These are phyloP conservation scores for Nothura maculosa DNA, from an alignment of 2,797 vertebrate species.

Conservation along the genomic window DNA sequence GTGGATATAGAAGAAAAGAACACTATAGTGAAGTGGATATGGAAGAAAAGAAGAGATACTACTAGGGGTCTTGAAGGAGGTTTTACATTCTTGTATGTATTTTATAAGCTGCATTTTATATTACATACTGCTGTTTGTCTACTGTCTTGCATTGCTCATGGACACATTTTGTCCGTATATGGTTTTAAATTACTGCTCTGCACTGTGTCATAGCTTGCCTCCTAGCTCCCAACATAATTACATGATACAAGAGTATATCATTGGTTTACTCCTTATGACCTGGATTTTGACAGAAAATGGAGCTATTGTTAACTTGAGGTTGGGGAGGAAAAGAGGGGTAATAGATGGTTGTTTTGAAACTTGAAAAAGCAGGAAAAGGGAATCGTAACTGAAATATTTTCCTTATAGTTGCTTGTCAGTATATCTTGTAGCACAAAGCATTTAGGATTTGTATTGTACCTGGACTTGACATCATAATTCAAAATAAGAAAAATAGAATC, in stretches of 20 bases:
- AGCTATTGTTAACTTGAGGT: not conserved
- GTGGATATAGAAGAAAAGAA: not conserved
- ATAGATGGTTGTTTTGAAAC: not conserved
- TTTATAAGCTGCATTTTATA: not conserved
- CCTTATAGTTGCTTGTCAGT: not conserved
- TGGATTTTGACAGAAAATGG: not conserved
- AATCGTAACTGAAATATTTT: not conserved
- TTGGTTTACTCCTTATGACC: not conserved
- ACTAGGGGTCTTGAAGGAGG: not conserved
- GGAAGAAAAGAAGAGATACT: not conserved
- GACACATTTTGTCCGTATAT: not conserved
- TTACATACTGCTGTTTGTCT: not conserved
- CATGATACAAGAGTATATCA: no score
- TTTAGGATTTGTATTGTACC: not conserved
- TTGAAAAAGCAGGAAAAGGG: not conserved
- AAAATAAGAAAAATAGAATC: not conserved
- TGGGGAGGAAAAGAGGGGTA: not conserved
- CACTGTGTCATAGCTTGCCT: not conserved
- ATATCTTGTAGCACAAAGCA: not conserved
- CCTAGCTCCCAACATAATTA: not conserved
- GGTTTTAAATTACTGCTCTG: not conserved
- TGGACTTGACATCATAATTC: not conserved
- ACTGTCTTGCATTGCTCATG: not conserved
- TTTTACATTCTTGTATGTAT: no score
- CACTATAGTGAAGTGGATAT: not conserved